phyloP scores from a whole-genome alignment of 2,797 vertebrate genomes.

The Paramormyrops hopkinsi region DNA sequence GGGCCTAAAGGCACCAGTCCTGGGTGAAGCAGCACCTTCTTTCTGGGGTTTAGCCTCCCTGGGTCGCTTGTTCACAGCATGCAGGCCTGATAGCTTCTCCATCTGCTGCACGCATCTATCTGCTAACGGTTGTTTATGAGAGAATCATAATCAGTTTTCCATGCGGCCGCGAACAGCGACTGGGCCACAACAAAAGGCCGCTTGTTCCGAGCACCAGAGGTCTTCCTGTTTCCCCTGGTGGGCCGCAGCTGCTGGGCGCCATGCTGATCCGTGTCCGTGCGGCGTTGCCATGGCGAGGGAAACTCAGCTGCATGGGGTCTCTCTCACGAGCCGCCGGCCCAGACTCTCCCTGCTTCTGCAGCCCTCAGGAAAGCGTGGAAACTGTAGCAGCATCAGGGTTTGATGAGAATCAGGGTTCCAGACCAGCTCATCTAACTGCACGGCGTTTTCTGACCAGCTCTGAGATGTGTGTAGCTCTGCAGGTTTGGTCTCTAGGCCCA shows the following conservation, averaged over 20 bases:
- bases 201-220: neutral
- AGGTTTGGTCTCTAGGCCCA: neutral
- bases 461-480: neutral
- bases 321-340: neutral
- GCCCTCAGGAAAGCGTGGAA: neutral
- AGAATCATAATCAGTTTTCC: constrained; percentile 9
- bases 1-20: neutral
- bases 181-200: neutral
- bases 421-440: neutral
- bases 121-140: neutral
- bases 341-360: neutral
- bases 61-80: neutral
- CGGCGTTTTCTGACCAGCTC: neutral
- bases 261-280: neutral
- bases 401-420: neutral
- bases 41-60: neutral
- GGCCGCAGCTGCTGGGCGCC: constrained; percentile 20
- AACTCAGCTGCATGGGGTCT: neutral
- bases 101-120: neutral
- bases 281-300: neutral
- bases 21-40: neutral
- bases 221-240: constrained; percentile 23
- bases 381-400: neutral
- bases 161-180: neutral
- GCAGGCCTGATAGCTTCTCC: neutral